Percentiles rank a stretch among this genome's conserved stretches.
Conservation (phyloP, 2,113 vertebrate genomes). For the Astur gentilis region DNA sequence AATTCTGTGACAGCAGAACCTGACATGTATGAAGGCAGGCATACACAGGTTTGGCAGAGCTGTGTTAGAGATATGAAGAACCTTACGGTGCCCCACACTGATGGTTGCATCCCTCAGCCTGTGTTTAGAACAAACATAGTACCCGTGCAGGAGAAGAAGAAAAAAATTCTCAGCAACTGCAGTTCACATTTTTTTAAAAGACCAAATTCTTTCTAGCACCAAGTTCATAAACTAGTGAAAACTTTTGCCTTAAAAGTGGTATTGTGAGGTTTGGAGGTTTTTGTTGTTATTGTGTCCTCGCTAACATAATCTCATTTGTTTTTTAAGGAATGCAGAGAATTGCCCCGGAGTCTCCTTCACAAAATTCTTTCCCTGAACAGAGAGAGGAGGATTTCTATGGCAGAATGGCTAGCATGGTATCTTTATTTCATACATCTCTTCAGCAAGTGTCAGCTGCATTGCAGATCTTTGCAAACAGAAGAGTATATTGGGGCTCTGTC, state of each 20-base stretch:
- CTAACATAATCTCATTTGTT: not conserved
- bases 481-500: not conserved
- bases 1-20: not conserved
- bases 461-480: not conserved
- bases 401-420: conserved; percentile 82
- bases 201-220: not conserved
- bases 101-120: not conserved
- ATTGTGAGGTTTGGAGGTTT: not conserved
- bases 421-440: not conserved
- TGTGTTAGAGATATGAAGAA: not conserved
- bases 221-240: not conserved
- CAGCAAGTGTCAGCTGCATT: not conserved
- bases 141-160: not conserved
- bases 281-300: not conserved
- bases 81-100: not conserved
- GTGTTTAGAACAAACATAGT: not conserved
- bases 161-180: not conserved
- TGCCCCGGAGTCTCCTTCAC: conserved; percentile 29
- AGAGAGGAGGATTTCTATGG: conserved; percentile 84
- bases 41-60: not conserved
- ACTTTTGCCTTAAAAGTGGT: not conserved
- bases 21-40: not conserved
- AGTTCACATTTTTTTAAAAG: not conserved
- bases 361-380: conserved; percentile 59
- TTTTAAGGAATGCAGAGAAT: conserved; percentile 11